Evolutionary conservation across 2,113 vertebrate species (phyloP).

Genomic region (Cyphomyrus plagiostoma): DNA sequence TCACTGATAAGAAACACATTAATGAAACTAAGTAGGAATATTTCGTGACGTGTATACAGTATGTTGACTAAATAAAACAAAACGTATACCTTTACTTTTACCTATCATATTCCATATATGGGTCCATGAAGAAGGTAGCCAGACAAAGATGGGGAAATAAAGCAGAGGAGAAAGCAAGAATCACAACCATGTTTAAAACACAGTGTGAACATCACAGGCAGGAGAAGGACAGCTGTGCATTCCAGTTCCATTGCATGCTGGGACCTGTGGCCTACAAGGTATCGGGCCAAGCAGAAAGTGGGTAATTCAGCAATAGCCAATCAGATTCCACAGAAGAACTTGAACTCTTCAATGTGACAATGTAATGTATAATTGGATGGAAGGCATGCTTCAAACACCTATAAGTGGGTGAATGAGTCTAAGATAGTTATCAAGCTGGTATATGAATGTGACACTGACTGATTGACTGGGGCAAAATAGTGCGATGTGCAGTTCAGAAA

Average conservation of each 20-base stretch:
- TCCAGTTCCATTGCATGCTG: constrained; percentile 14
- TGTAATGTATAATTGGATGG: neutral
- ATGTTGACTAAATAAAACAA: constrained; percentile 62
- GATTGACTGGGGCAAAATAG: constrained; percentile 18
- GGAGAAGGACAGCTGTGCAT: neutral
- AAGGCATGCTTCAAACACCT: neutral
- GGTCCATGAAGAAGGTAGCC: constrained; percentile 62
- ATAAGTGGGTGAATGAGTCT: neutral
- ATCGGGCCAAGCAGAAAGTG: neutral
- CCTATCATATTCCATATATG: constrained; percentile 84
- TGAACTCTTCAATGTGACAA: neutral
- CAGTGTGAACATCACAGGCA: constrained; percentile 21
- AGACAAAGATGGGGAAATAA: constrained; percentile 40
- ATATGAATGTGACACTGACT: constrained; percentile 19
- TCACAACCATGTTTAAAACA: constrained; percentile 34
- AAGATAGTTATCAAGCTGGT: neutral
- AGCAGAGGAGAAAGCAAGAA: constrained; percentile 44
- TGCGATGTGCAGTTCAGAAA: constrained; percentile 4
- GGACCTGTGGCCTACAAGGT: neutral
- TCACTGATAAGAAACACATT: neutral
- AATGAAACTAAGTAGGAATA: neutral
- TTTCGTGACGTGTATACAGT: constrained; percentile 30
- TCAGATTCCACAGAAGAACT: neutral
- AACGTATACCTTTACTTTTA: constrained; percentile 88
- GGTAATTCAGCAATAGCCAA: neutral